Evolutionary conservation across 1,140 invertebrate genomes (phyloP), one percentile per base, ranked within the genome.

Genomic region (Mycetomoellerius zeteki): DNA sequence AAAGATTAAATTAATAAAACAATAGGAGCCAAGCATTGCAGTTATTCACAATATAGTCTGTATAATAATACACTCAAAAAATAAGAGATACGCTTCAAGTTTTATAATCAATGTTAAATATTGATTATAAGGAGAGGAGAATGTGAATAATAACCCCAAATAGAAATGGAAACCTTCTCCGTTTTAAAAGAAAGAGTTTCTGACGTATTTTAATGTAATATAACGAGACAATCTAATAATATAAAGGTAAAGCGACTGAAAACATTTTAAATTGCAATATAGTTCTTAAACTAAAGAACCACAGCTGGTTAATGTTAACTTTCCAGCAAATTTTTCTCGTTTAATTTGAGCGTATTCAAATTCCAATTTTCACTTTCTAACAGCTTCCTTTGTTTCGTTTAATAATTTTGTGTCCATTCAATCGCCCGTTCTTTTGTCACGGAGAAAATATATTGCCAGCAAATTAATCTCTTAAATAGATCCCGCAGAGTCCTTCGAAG

Each of bases 381-480:
- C 43, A 21, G 5, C 24, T 47, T 24, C 27, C n/a, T 71, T 54
- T 30, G 33, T 27, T 27, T 58, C 6, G n/a, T 19, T 56, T 21
- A 43, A 16, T 80, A 80, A 80, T 78, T 33, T 19, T 14, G 14
- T 78, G 16, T 47, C 21, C 12, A 24, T 65, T 37, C 60, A 43
- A 43, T 62, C 76, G 27, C 2, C 3, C 27, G 12, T 37, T 24
- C n/a, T 14, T 14, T 82, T 33, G 33, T 58, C 65, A 19, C 21
- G n/a, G 1, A 21, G 12, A 50, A 37, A 82, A 82, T 60, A 82
- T 71, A 75, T 84, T 12, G 69, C 7, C 30, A 27, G 27, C 24
- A 43, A 75, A 8, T 73, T 62, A 73, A 84, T 84, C 62, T 60
- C 27, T 84, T 62, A 33, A 82, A 73, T 43, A 64, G 43, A 3